Conservation (phyloP, 2,113 vertebrate species). For the Pteruthius melanotis region DNA sequence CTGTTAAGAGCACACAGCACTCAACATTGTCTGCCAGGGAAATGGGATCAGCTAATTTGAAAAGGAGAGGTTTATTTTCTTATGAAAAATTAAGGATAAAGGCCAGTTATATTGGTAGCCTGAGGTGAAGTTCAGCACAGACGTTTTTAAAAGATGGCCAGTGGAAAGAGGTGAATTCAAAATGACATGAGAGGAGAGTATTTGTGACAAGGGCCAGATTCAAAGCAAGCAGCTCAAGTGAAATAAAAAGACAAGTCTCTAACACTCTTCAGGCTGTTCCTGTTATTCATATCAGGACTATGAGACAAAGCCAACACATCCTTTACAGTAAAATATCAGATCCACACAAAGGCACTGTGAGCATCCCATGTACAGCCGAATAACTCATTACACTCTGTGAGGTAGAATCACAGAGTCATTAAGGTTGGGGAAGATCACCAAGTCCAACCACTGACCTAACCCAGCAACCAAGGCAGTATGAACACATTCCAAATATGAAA, state of each 20-base stretch:
- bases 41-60: neutral
- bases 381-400: neutral
- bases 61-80: neutral
- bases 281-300: neutral
- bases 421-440: neutral
- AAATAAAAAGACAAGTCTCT: conserved; percentile 4
- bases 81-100: conserved; percentile 9
- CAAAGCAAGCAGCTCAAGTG: neutral
- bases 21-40: neutral
- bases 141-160: neutral
- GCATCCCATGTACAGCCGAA: neutral
- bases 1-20: neutral
- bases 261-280: neutral
- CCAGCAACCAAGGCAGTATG: neutral
- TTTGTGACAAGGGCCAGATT: neutral
- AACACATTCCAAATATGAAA: neutral
- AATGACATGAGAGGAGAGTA: neutral
- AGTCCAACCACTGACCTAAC: neutral
- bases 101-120: neutral
- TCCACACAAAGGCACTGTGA: neutral
- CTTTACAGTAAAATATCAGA: neutral
- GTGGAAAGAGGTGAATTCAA: neutral
- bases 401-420: neutral
- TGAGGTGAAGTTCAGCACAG: neutral
- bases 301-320: conserved; percentile 36